Percentiles rank a stretch among this genome's conserved stretches.
phyloP scores from a whole-genome alignment of 2,113 vertebrate genomes.

The Chloropsis hardwickii region DNA sequence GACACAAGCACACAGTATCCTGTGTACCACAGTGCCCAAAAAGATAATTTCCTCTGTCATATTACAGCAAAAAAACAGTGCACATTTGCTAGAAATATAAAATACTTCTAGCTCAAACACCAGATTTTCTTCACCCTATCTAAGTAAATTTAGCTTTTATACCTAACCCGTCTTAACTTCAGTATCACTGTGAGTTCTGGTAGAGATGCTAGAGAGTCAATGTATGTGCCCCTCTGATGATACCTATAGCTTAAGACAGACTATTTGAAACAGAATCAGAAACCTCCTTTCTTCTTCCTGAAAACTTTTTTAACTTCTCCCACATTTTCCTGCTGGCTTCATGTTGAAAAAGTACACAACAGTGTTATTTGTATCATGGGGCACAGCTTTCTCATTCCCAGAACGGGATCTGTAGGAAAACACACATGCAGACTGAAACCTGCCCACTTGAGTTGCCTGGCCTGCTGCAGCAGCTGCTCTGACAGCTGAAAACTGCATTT shows the following conservation, averaged over 20 bases:
- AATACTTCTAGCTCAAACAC: background rate
- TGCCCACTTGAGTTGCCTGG: accelerated
- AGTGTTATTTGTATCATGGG: accelerated
- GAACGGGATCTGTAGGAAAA: background rate
- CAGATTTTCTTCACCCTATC: background rate
- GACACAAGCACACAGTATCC: background rate
- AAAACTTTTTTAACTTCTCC: background rate
- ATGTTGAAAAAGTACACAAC: background rate
- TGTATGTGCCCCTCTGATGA: background rate
- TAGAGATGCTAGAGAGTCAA: background rate
- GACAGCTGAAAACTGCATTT: background rate
- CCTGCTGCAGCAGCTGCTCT: background rate
- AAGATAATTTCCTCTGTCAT: background rate
- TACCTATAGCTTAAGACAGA: background rate
- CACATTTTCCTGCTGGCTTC: background rate
- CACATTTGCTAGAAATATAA: background rate
- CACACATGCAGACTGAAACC: background rate
- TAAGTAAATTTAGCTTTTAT: background rate
- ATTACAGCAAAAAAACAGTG: background rate
- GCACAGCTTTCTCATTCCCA: background rate
- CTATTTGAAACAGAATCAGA: background rate
- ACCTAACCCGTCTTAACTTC: background rate
- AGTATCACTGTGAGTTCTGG: background rate
- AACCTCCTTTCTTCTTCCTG: background rate
- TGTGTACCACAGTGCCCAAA: background rate